These are phyloP conservation scores for Rhadinocentrus ornatus DNA, from an alignment of 2,797 vertebrate species.

Conservation along the genomic window DNA sequence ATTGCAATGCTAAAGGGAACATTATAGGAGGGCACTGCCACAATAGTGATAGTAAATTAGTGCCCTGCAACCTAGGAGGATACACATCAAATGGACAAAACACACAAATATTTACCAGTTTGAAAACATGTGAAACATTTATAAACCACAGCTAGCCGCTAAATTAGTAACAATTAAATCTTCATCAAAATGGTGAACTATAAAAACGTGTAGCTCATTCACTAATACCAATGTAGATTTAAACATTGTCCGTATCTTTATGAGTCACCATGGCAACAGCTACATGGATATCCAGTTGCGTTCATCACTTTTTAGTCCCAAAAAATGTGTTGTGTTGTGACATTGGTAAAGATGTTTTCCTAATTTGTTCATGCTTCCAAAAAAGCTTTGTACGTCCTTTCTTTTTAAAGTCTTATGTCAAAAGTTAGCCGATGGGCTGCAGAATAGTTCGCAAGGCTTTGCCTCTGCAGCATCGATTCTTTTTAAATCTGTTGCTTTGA, in stretches of 20 bases:
- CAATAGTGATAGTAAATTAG: not conserved
- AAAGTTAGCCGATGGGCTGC: constrained; percentile 7
- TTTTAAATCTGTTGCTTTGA: constrained; percentile 25
- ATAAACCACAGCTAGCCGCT: not conserved
- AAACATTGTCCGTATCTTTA: constrained; percentile 3
- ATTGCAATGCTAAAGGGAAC: not conserved
- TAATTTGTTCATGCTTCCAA: not conserved
- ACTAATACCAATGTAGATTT: not conserved
- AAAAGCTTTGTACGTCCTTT: not conserved
- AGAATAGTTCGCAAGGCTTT: constrained; percentile 5
- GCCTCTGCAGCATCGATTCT: constrained; percentile 33
- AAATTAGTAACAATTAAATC: not conserved
- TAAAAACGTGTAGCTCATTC: not conserved
- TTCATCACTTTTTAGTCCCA: constrained; percentile 1
- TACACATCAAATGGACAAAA: not conserved
- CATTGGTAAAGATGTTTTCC: not conserved
- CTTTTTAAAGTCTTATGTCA: constrained; percentile 17
- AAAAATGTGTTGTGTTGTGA: not conserved
- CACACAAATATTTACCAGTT: not conserved
- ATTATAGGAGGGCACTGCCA: not conserved
- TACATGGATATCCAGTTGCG: not conserved
- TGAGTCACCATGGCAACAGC: constrained; percentile 1
- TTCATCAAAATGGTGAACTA: not conserved
- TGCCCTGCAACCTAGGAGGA: not conserved
- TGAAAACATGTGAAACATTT: not conserved